Conservation (phyloP, 2,113 vertebrate genomes). For the Paralichthys olivaceus region DNA sequence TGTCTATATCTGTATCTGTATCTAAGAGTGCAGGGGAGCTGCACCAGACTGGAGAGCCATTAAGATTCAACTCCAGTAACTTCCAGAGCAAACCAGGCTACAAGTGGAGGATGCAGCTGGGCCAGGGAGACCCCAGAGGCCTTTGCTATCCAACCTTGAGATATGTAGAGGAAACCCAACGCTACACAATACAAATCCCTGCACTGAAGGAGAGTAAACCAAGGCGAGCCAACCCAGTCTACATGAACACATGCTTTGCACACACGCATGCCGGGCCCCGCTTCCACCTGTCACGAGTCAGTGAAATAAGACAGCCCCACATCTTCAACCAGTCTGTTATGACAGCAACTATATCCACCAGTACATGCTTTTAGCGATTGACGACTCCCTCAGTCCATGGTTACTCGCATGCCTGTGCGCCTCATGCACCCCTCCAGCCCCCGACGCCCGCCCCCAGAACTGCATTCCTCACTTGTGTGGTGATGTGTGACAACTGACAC, state of each 20-base stretch:
- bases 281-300: conserved; percentile 57
- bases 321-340: conserved; percentile 49
- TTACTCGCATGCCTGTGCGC: conserved; percentile 57
- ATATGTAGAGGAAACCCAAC: conserved; percentile 65
- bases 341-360: conserved; percentile 62
- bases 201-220: conserved; percentile 29
- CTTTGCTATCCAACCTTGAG: conserved; percentile 51
- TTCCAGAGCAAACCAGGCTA: conserved; percentile 66
- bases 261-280: conserved; percentile 29
- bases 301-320: conserved; percentile 62
- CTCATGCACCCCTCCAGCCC: conserved; percentile 29
- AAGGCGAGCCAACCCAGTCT: conserved; percentile 25
- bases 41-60: conserved; percentile 44
- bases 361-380: conserved; percentile 59
- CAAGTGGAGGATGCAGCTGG: conserved; percentile 73
- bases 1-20: conserved; percentile 31
- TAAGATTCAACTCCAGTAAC: conserved; percentile 68
- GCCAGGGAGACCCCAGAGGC: conserved; percentile 66
- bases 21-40: conserved; percentile 21
- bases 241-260: conserved; percentile 37
- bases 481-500: conserved; percentile 77
- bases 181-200: conserved; percentile 56
- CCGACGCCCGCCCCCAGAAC: conserved; percentile 33
- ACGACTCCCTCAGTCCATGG: conserved; percentile 34
- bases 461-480: conserved; percentile 63